phyloP scores from a whole-genome alignment of 2,113 vertebrate genomes.

The Phrynosoma platyrhinos region DNA sequence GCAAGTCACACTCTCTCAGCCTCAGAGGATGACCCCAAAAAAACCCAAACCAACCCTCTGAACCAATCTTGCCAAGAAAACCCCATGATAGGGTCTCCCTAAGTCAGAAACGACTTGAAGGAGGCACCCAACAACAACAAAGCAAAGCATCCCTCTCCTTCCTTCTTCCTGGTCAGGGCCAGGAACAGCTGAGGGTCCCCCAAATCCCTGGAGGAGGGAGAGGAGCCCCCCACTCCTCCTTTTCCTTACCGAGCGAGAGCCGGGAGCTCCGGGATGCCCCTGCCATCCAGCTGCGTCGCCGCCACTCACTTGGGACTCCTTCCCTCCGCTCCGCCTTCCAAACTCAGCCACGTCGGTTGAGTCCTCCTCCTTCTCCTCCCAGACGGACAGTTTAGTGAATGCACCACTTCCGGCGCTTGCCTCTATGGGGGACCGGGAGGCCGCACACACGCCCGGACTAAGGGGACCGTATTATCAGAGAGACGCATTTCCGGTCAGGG shows the following conservation, averaged over 20 bases:
- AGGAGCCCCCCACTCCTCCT: no score
- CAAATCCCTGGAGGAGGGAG: not conserved
- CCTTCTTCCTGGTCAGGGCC: not conserved
- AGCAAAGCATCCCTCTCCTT: not conserved
- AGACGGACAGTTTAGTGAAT: not conserved
- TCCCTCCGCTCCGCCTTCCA: conserved; percentile 31
- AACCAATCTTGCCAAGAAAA: no score
- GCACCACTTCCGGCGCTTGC: conserved; percentile 12
- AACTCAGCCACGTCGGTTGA: conserved; percentile 55
- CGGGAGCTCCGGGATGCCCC: conserved; percentile 81
- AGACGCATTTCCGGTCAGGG: conserved; percentile 1
- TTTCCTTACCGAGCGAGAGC: conserved; percentile 61
- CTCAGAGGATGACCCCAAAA: no score
- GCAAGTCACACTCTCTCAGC: no score
- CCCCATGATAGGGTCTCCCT: no score
- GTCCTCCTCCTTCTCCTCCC: conserved; percentile 10
- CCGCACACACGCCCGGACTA: not conserved
- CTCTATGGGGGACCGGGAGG: not conserved
- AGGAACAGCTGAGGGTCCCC: not conserved
- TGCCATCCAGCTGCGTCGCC: conserved; percentile 84
- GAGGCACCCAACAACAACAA: no score
- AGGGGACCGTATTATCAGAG: not conserved
- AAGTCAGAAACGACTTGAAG: no score
- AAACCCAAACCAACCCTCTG: no score
- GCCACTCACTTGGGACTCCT: not conserved